These are phyloP conservation scores for Notarius lentiginosus DNA, from an alignment of 2,113 vertebrate species.

Conservation along the genomic window DNA sequence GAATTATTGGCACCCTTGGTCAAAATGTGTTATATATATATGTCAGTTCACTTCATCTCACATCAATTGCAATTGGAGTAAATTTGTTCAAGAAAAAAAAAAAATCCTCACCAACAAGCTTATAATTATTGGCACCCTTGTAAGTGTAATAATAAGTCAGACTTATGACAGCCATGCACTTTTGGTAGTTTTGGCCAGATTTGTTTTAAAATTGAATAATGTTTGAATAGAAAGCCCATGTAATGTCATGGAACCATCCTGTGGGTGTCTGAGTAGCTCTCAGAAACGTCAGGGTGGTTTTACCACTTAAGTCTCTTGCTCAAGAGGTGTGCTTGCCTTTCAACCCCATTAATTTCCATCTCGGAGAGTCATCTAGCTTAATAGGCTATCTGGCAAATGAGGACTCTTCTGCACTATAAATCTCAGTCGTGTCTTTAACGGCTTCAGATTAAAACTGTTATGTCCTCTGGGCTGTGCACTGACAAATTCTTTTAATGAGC, in stretches of 20 bases:
- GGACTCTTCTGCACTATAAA: constrained; percentile 71
- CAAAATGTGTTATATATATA: neutral
- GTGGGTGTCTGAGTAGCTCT: constrained; percentile 15
- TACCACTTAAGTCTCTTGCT: constrained; percentile 40
- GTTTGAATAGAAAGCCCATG: neutral
- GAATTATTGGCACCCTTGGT: neutral
- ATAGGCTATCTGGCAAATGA: constrained; percentile 76
- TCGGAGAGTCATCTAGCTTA: constrained; percentile 72
- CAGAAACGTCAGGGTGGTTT: constrained; percentile 41
- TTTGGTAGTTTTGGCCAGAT: neutral
- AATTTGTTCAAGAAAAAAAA: neutral
- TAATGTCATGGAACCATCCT: neutral
- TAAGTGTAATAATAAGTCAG: too few species aligned
- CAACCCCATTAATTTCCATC: constrained; percentile 67
- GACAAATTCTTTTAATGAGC: constrained; percentile 79
- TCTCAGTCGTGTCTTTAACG: constrained; percentile 70
- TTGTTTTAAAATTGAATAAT: neutral
- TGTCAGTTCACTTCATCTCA: neutral
- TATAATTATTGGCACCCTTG: neutral
- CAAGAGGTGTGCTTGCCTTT: constrained; percentile 59
- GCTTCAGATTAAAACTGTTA: constrained; percentile 76
- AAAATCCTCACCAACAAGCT: neutral
- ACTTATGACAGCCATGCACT: neutral
- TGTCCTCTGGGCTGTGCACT: constrained; percentile 72
- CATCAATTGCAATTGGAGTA: neutral